Evolutionary conservation across 2,888 invertebrate species (phyloP).

Genomic region (Ormia ochracea): DNA sequence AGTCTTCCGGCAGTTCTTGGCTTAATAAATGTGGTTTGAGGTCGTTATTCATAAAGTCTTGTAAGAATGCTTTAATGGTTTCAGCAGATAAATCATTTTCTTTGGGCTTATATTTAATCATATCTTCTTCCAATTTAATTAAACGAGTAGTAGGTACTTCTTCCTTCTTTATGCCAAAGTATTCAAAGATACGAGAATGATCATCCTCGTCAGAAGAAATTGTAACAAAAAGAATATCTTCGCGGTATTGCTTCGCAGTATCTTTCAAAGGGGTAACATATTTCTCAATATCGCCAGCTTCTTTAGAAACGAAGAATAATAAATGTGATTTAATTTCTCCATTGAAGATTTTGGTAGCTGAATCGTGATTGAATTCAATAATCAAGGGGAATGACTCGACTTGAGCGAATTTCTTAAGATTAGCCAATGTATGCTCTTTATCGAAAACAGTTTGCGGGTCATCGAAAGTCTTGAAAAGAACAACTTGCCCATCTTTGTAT

Average conservation of each 20-base stretch:
- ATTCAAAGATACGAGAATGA: slow-evolving; percentile 97
- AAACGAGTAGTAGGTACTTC: slow-evolving; percentile 93
- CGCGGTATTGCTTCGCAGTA: slow-evolving; percentile 93
- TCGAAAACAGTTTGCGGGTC: slow-evolving; percentile 84
- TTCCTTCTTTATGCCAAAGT: slow-evolving; percentile 98
- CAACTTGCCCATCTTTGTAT: slow-evolving; percentile 86
- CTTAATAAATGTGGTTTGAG: slow-evolving; percentile 96
- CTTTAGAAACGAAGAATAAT: slow-evolving; percentile 95
- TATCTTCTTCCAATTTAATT: slow-evolving; percentile 96
- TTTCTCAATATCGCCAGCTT: slow-evolving; percentile 89
- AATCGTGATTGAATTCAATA: slow-evolving; percentile 97
- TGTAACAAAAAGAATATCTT: slow-evolving; percentile 94
- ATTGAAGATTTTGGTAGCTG: slow-evolving; percentile 98
- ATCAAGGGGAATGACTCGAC: slow-evolving; percentile 91
- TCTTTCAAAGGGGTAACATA: slow-evolving; percentile 86
- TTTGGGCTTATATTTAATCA: slow-evolving; percentile 97
- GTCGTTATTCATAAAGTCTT: slow-evolving; percentile 92
- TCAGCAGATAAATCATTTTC: slow-evolving; percentile 71
- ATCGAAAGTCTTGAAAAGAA: slow-evolving; percentile 97
- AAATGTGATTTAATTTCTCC: slow-evolving; percentile 98
- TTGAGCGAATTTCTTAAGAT: slow-evolving; percentile 88
- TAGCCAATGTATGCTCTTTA: no score
- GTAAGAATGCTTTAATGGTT: slow-evolving; percentile 84
- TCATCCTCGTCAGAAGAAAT: slow-evolving; percentile 97
- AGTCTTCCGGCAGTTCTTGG: slow-evolving; percentile 96